Percentiles rank a stretch among this genome's conserved stretches.
Evolutionary conservation across 2,797 vertebrate species (phyloP).

Genomic region (Microhierax caerulescens): DNA sequence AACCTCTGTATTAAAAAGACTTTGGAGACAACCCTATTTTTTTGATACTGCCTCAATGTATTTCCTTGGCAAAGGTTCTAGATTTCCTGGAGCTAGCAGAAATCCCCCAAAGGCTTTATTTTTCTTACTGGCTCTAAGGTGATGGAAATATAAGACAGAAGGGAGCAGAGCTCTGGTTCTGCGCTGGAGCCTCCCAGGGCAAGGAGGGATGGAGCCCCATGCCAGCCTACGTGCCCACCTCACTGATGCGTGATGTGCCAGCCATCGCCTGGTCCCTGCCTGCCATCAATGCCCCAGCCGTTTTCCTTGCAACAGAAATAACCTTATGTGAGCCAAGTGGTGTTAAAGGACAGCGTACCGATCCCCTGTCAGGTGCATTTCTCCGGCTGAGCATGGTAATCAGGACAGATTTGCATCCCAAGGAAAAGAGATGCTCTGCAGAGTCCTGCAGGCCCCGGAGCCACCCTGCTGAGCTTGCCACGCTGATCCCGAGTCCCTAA

Average conservation of each 20-base stretch:
- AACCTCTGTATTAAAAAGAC: background rate
- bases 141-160: background rate
- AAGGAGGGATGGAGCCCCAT: background rate
- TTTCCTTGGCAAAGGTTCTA: constrained; percentile 22
- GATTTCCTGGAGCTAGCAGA: background rate
- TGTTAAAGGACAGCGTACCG: background rate
- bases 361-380: background rate
- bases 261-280: background rate
- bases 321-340: background rate
- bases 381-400: background rate
- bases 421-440: background rate
- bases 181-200: background rate
- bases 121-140: background rate
- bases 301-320: background rate
- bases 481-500: background rate
- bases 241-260: accelerated
- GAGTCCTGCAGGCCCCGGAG: too few relatives aligned
- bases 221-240: background rate
- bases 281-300: background rate
- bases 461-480: background rate
- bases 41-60: background rate
- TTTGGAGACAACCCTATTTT: background rate
- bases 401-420: background rate
- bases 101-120: background rate
- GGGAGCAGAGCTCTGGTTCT: background rate